phyloP scores from a whole-genome alignment of 1,140 invertebrate species.

The Zaprionus taronus region DNA sequence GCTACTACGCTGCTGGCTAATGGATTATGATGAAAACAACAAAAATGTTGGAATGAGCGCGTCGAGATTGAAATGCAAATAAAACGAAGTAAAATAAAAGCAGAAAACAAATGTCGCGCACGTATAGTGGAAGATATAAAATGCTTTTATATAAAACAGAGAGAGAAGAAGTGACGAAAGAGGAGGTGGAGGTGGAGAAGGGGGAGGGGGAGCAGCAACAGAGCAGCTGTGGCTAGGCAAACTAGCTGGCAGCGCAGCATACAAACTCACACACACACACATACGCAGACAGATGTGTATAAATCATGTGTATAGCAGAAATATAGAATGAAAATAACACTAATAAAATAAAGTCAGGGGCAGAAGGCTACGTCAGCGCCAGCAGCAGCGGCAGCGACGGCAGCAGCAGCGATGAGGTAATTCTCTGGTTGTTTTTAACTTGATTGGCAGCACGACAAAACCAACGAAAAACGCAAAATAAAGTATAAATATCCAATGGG shows the following conservation, averaged over 20 bases:
- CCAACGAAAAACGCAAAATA: conserved; percentile 21
- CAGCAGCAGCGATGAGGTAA: conserved; percentile 72
- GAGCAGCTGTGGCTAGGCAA: conserved; percentile 38
- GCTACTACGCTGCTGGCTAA: conserved; percentile 24
- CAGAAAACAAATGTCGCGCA: conserved; percentile 61
- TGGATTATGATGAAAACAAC: conserved; percentile 62
- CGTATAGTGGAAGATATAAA: conserved; percentile 62
- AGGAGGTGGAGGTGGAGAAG: background rate
- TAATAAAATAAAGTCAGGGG: conserved; percentile 74
- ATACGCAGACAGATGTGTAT: conserved; percentile 15
- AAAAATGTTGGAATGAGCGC: conserved; percentile 48
- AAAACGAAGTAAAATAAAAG: conserved; percentile 44
- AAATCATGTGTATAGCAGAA: conserved; percentile 68
- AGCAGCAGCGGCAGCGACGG: conserved; percentile 40
- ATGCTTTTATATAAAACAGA: conserved; percentile 31
- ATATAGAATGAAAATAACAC: conserved; percentile 53
- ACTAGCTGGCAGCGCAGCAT: conserved; percentile 46
- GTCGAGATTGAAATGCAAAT: conserved; percentile 61
- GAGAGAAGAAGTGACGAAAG: conserved; percentile 14
- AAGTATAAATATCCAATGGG: conserved; percentile 9
- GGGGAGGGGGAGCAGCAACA: background rate
- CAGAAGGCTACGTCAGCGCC: conserved; percentile 61
- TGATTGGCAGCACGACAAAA: conserved; percentile 6
- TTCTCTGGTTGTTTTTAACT: conserved; percentile 64
- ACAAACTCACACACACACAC: conserved; percentile 17